Evolutionary conservation across 2,888 invertebrate species (phyloP).

Genomic region (Microchrysa polita): DNA sequence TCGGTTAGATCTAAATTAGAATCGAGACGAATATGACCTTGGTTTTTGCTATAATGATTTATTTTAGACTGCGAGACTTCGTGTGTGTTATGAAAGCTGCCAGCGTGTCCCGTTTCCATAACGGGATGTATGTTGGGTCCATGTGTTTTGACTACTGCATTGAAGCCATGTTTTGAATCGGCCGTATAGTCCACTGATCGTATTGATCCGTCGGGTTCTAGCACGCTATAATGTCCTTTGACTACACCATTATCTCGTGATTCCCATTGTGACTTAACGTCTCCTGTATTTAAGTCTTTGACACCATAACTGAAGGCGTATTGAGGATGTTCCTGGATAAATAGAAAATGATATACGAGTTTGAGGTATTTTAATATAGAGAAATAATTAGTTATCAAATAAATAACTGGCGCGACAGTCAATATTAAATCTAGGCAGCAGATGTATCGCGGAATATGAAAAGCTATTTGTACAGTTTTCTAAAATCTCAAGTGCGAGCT

Average conservation of each 20-base stretch:
- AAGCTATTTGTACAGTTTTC: too few species aligned
- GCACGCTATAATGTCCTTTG: constrained; percentile 71
- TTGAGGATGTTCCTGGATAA: constrained; percentile 65
- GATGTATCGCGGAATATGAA: too few species aligned
- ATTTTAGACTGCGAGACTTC: constrained; percentile 63
- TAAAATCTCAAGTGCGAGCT: too few species aligned
- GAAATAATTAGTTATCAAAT: too few species aligned
- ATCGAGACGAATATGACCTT: constrained; percentile 63
- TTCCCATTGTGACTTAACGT: constrained; percentile 70
- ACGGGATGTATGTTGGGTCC: constrained; percentile 63
- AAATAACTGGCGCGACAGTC: too few species aligned
- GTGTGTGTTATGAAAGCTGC: constrained; percentile 54
- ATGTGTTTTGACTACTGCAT: constrained; percentile 67
- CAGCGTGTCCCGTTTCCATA: constrained; percentile 59
- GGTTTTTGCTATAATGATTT: constrained; percentile 64
- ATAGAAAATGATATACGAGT: constrained; percentile 17
- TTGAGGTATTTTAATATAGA: too few species aligned
- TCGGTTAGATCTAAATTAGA: constrained; percentile 60
- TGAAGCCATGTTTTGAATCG: constrained; percentile 67
- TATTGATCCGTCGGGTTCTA: constrained; percentile 74
- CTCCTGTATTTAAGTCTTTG: constrained; percentile 68
- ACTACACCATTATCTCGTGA: constrained; percentile 67
- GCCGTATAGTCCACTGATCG: constrained; percentile 69
- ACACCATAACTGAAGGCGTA: constrained; percentile 71
- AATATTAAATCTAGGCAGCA: too few species aligned